These are phyloP conservation scores for Anoplolepis gracilipes DNA, from an alignment of 1,140 invertebrate genomes.

Conservation along the genomic window DNA sequence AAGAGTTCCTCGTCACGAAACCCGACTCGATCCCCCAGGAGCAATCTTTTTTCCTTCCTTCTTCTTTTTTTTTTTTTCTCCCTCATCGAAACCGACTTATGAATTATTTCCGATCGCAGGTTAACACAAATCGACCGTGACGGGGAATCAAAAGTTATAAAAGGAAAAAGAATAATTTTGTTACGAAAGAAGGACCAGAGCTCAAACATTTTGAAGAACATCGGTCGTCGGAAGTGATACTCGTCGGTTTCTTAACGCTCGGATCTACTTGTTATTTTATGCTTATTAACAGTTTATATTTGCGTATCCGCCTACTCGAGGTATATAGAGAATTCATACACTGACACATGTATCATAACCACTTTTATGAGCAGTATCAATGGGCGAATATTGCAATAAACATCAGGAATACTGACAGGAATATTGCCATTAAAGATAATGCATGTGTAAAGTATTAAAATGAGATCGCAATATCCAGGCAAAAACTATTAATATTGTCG, in stretches of 20 bases:
- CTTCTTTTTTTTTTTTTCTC: neutral
- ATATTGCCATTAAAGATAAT: slow-evolving; percentile 42
- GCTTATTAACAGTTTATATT: slow-evolving; percentile 44
- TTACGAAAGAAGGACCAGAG: slow-evolving; percentile 37
- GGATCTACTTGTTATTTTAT: slow-evolving; percentile 45
- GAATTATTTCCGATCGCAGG: slow-evolving; percentile 49
- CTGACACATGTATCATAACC: slow-evolving; percentile 10
- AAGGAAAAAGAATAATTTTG: neutral
- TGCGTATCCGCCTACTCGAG: slow-evolving; percentile 32
- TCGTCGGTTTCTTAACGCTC: slow-evolving; percentile 8
- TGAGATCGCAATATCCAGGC: neutral
- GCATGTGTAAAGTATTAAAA: slow-evolving; percentile 15
- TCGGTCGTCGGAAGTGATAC: neutral
- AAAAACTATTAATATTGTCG: slow-evolving; percentile 26
- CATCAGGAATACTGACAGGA: slow-evolving; percentile 31
- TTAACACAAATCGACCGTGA: slow-evolving; percentile 48
- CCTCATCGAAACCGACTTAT: neutral
- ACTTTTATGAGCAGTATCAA: slow-evolving; percentile 44
- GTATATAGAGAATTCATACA: slow-evolving; percentile 32
- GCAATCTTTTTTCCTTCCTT: neutral
- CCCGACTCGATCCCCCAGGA: slow-evolving; percentile 9
- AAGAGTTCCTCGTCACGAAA: slow-evolving; percentile 43
- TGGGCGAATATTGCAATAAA: slow-evolving; percentile 33
- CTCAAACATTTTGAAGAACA: slow-evolving; percentile 18
- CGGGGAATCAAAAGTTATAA: slow-evolving; percentile 7